Base-by-base conservation (phyloP, 2,888 invertebrate genomes). In the Eucera pruinosa region DNA sequence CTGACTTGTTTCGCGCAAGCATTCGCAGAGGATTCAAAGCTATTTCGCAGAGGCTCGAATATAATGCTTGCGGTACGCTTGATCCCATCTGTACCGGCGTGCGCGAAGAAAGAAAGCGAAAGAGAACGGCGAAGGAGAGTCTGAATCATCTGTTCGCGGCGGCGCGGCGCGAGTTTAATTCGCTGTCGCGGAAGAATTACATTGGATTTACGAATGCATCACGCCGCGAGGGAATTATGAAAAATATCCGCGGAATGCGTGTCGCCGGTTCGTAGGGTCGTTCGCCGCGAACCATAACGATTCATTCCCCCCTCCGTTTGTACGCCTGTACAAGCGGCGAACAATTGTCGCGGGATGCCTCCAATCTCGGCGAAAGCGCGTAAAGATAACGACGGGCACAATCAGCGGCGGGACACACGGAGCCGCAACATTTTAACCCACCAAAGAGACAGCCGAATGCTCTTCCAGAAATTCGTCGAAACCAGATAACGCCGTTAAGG, bases 381-480 rank as follows among this genome's bases (percentile, higher is more conserved):
- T 77, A 71, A 82, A 77, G 68, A 82, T 77, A 83, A 80, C 61
- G 68, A 58, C 25, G 65, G 23, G 2, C 60, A 48, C 65, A 58
- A 76, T 82, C 68, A 62, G 43, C 45, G 55, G 45, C 33, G 23
- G 72, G 52, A 48, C 67, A 58, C 70, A 64, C 55, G 66, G 54
- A 30, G 60, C 66, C 78, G 65, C 68, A 45, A 73, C 61, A 62
- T 76, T 78, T 76, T 57, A 57, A 76, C 33, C 57, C 54, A 18
- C 20, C 47, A 13, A n/a, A 45, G 58, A 41, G 62, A 67, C 73
- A 70, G 25, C 76, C 62, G 30, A 74, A 80, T 61, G 62, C 64
- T 76, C 66, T 71, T 78, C 50, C 69, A 74, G 78, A 71, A 74
- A 83, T 83, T 67, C 60, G 69, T 77, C 69, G 60, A 71, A 81